Evolutionary conservation across 2,113 vertebrate species (phyloP).

Genomic region (Pterocles orientalis): DNA sequence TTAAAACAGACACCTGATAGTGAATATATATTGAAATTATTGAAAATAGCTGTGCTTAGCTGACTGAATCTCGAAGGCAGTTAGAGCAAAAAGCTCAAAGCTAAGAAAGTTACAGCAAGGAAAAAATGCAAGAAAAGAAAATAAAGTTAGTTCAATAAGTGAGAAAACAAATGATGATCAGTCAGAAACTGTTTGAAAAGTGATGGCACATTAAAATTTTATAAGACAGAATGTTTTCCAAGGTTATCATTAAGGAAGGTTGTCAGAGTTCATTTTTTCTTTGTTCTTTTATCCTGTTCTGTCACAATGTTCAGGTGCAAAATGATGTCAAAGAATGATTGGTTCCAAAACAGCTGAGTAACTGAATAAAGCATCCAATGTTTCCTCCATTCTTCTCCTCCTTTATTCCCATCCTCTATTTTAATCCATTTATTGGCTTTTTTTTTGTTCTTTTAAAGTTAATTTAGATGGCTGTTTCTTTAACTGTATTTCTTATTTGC

Average conservation of each 20-base stretch:
- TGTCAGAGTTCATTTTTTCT: neutral
- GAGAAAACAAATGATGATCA: neutral
- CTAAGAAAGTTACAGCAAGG: neutral
- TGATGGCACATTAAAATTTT: neutral
- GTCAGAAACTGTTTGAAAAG: neutral
- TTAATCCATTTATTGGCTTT: neutral
- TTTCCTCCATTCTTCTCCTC: neutral
- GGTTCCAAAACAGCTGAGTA: neutral
- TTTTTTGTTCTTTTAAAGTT: neutral
- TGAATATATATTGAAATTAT: constrained; percentile 40
- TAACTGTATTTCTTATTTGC: neutral
- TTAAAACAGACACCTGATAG: neutral
- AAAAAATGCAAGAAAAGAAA: neutral
- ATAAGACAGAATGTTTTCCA: neutral
- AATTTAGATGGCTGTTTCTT: neutral
- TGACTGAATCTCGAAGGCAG: neutral
- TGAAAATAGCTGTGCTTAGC: neutral
- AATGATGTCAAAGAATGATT: neutral
- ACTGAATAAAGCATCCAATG: neutral
- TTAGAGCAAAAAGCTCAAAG: neutral
- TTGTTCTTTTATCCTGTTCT: neutral
- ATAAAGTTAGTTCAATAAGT: neutral
- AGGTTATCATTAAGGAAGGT: neutral
- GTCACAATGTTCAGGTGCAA: neutral
- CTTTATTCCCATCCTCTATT: neutral